Conservation (phyloP, 2,797 vertebrate species). For the Graptemys geographica region DNA sequence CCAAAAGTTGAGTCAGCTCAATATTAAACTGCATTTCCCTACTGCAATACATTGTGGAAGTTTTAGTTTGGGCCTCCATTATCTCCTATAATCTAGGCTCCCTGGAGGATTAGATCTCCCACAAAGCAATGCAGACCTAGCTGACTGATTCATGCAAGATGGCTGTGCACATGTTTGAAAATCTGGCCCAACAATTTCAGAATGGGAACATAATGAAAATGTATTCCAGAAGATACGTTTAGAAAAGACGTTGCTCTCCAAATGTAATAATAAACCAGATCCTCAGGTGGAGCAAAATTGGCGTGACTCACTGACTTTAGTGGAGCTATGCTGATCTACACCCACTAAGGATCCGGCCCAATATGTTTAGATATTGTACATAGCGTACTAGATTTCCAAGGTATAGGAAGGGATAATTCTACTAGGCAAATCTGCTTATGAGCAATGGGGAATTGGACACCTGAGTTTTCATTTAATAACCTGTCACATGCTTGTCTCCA, state of each 20-base stretch:
- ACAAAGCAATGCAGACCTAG: too few relatives aligned
- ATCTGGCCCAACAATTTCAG: neutral
- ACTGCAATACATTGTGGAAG: too few relatives aligned
- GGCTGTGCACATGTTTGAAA: neutral
- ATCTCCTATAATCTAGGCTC: too few relatives aligned
- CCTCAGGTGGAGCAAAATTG: neutral
- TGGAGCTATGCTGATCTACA: neutral
- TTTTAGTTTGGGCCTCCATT: too few relatives aligned
- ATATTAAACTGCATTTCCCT: too few relatives aligned
- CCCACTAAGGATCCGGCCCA: neutral
- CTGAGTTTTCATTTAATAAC: neutral
- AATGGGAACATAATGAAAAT: neutral
- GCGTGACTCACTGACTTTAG: neutral
- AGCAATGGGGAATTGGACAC: neutral
- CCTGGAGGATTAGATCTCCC: too few relatives aligned
- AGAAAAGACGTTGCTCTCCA: too few relatives aligned
- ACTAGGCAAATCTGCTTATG: neutral
- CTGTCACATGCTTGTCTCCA: neutral
- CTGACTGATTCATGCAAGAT: neutral
- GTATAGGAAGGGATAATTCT: neutral
- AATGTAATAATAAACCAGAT: neutral
- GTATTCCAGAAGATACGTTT: neutral
- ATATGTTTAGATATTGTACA: neutral
- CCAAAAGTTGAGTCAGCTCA: too few relatives aligned
- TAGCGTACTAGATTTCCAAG: neutral